phyloP scores from a whole-genome alignment of 2,113 vertebrate genomes.

The Setophaga kirtlandii region DNA sequence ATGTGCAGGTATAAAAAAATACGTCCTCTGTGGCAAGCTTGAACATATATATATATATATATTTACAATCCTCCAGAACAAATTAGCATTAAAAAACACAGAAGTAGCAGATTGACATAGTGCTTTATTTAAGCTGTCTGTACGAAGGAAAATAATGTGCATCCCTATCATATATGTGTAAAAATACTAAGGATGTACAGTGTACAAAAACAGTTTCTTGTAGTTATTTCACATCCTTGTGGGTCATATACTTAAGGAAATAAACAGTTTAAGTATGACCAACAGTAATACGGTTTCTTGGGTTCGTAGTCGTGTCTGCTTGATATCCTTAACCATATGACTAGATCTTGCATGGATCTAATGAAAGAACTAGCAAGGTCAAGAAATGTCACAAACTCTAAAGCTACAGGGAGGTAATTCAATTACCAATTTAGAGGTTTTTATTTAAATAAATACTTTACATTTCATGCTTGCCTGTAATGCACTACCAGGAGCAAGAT shows the following conservation, averaged over 20 bases:
- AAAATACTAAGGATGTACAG: constrained; percentile 98
- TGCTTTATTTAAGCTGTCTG: constrained; percentile 98
- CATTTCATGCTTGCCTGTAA: constrained; percentile 95
- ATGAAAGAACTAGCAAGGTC: constrained; percentile 87
- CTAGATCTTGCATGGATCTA: constrained; percentile 83
- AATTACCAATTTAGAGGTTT: constrained; percentile 84
- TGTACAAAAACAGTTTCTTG: constrained; percentile 94
- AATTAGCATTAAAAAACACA: constrained; percentile 74
- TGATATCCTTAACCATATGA: constrained; percentile 84
- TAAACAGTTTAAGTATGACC: constrained; percentile 82
- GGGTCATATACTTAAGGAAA: constrained; percentile 86
- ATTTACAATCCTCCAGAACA: constrained; percentile 71
- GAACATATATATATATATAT: constrained; percentile 54
- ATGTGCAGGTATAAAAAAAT: constrained; percentile 62
- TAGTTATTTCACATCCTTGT: constrained; percentile 88
- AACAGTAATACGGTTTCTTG: constrained; percentile 82
- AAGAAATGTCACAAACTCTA: constrained; percentile 89
- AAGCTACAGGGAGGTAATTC: constrained; percentile 90
- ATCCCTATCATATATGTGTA: constrained; percentile 96
- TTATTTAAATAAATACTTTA: constrained; percentile 97
- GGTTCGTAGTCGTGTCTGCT: constrained; percentile 79
- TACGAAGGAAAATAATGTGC: constrained; percentile 96
- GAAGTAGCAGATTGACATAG: constrained; percentile 89
- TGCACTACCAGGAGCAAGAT: constrained; percentile 88
- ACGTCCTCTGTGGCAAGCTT: constrained; percentile 45